A percentile compares a stretch with the other conserved stretches of the same genome.
These are phyloP conservation scores for Clepsis dumicolana DNA, from an alignment of 2,888 invertebrate genomes.

Conservation along the genomic window DNA sequence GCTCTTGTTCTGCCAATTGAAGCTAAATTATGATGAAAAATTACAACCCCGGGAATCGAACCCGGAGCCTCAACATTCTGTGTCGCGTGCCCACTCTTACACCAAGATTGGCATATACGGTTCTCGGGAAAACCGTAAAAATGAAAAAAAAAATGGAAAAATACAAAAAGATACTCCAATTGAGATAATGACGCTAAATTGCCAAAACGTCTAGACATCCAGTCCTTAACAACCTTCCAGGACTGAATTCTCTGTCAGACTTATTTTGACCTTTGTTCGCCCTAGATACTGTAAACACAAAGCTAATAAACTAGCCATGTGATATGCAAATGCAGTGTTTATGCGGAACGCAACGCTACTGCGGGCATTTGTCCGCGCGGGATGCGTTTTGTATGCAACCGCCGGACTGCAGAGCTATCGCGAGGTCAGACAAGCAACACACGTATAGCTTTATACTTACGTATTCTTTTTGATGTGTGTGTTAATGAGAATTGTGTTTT, in stretches of 20 bases:
- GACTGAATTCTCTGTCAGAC: neutral
- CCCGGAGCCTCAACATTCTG: too few species aligned
- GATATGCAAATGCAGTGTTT: slow-evolving; percentile 40
- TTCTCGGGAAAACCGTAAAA: too few species aligned
- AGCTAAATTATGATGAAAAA: too few species aligned
- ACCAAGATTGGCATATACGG: too few species aligned
- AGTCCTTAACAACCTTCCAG: neutral
- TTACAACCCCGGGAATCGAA: too few species aligned
- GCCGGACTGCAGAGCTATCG: slow-evolving; percentile 45
- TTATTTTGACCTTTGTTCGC: neutral
- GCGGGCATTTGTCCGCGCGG: slow-evolving; percentile 39
- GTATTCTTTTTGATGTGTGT: neutral
- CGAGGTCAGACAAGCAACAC: neutral
- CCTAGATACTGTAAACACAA: slow-evolving; percentile 17
- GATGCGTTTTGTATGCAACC: slow-evolving; percentile 53
- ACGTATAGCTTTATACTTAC: neutral
- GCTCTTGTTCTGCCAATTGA: neutral
- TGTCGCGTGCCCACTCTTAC: too few species aligned
- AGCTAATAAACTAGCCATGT: slow-evolving; percentile 16
- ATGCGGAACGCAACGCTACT: slow-evolving; percentile 36
- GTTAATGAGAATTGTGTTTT: neutral
- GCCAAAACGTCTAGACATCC: neutral
- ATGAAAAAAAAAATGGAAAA: too few species aligned
- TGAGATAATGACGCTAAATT: neutral
- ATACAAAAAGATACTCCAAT: too few species aligned